A percentile compares a stretch with the other conserved stretches of the same genome.
These are phyloP conservation scores for Oceanodroma tethys DNA, from an alignment of 2,113 vertebrate species.

Conservation along the genomic window DNA sequence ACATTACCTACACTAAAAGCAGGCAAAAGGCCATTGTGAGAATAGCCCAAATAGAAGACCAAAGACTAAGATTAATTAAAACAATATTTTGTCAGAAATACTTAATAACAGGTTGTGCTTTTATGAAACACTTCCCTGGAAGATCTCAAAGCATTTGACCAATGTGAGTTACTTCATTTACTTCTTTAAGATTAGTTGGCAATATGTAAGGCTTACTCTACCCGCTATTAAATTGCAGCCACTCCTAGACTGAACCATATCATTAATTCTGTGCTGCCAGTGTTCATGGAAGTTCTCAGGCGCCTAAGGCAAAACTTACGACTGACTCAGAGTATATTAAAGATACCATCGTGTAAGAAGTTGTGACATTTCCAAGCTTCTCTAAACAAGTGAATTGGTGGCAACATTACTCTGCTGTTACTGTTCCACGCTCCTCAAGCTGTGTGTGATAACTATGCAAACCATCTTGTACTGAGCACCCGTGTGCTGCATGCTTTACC, in stretches of 20 bases:
- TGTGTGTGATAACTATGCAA: not conserved
- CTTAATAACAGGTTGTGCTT: not conserved
- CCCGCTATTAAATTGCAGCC: not conserved
- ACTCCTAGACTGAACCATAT: not conserved
- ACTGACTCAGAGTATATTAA: not conserved
- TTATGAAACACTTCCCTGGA: not conserved
- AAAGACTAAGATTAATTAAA: not conserved
- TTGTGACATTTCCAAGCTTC: not conserved
- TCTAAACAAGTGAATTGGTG: not conserved
- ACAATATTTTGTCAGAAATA: not conserved
- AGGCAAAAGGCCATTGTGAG: not conserved
- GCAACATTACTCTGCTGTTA: not conserved
- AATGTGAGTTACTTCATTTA: not conserved
- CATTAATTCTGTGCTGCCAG: not conserved
- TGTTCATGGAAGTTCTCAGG: not conserved
- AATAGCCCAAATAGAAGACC: not conserved
- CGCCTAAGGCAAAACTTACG: conserved; percentile 2
- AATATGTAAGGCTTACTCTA: not conserved
- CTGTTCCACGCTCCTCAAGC: not conserved
- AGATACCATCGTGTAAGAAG: not conserved
- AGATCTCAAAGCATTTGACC: not conserved
- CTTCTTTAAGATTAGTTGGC: not conserved
- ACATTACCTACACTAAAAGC: not conserved
- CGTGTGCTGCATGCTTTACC: rapidly evolving
- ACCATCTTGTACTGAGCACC: not conserved